Evolutionary conservation across 35 echinoderm and acorn worm species (phyloP), one percentile per base, ranked within the genome.

Genomic region (Diadema setosum): DNA sequence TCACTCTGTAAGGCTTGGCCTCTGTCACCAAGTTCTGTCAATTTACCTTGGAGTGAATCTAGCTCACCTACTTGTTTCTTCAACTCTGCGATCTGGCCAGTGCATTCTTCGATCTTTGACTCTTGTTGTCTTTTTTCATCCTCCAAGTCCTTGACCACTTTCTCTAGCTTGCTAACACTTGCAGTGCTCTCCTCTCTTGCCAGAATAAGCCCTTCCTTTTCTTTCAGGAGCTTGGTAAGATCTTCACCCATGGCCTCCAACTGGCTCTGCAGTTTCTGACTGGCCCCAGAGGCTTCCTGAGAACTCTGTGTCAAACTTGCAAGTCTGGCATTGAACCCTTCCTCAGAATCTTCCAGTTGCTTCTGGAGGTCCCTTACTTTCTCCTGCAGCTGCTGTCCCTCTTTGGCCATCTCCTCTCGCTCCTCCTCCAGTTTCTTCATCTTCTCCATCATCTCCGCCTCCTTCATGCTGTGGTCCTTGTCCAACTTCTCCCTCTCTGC

Each of bases 1-100:
- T 85, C 44, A 15, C 48, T 65, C 58, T 94, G 56, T 2, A 94
- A 34, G 8, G 55, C 20, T 16, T 84, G 24, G 7, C 90, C 75
- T 30, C 44, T 40, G 58, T 76, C 70, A 43, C 39, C 24, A 85
- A 35, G 14, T 34, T 80, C 45, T 41, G 82, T 50, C 18, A 94
- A 5, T 46, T 80, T 45, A 24, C 46, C 24, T 81, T 40, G 57
- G 0, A 90, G 42, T 65, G 24, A 26, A 16, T 83, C 57, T 26
- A 90, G 39, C 27, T 90, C 80, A 20, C 43, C 70, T 8, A 76
- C 70, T 35, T 76, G 33, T 1, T 25, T 21, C 43, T 35, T 76
- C 26, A 76, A 35, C 23, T 35, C 3, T 18, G 70, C 37, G n/a
- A 76, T 76, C 4, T 76, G 33, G 14, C 44, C 81, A 11, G 15